Percentiles rank a stretch among this genome's conserved stretches.
Conservation (phyloP, 2,113 vertebrate genomes). For the Bubalus kerabau region DNA sequence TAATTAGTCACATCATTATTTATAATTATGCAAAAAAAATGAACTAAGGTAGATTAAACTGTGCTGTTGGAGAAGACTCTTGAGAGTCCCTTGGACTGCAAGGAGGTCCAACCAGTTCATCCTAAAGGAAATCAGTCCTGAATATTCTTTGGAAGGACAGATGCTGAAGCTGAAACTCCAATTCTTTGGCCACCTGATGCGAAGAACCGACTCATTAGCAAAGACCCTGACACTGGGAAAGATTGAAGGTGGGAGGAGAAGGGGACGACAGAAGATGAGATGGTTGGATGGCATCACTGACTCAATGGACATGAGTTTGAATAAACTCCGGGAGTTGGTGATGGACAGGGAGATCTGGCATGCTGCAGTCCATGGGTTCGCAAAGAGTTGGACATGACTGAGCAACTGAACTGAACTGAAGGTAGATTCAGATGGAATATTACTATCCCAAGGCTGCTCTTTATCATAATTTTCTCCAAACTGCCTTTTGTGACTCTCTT, state of each 20-base stretch:
- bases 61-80: background rate
- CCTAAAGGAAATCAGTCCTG: background rate
- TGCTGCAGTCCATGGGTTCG: accelerated
- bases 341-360: background rate
- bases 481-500: background rate
- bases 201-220: background rate
- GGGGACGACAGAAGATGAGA: background rate
- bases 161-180: background rate
- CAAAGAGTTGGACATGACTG: accelerated
- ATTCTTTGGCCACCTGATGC: background rate
- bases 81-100: background rate
- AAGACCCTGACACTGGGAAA: background rate
- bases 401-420: background rate
- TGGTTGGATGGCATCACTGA: background rate
- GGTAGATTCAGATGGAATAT: background rate
- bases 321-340: background rate
- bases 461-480: background rate
- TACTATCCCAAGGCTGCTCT: background rate
- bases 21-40: background rate
- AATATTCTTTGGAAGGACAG: background rate
- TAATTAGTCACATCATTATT: background rate
- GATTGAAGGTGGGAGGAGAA: background rate
- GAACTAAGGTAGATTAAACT: background rate
- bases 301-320: background rate
- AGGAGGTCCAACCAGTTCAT: background rate